phyloP scores from a whole-genome alignment of 2,113 vertebrate species.

The Dinomys branickii region DNA sequence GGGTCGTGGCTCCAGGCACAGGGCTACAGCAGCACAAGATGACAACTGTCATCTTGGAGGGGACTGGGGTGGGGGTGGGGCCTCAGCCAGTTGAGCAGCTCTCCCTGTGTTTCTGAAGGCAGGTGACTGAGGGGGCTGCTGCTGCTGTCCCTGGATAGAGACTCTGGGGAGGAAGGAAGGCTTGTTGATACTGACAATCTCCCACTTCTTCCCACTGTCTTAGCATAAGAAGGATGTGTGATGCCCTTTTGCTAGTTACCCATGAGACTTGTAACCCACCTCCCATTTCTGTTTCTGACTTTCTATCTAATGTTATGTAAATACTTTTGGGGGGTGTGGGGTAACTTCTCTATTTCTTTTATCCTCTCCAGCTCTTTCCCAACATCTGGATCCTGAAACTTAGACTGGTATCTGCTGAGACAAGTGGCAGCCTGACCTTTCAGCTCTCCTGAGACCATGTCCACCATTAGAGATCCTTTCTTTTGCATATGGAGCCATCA shows the following conservation, averaged over 20 bases:
- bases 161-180: background rate
- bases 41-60: background rate
- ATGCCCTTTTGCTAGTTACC: background rate
- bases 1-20: background rate
- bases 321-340: background rate
- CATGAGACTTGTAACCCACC: background rate
- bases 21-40: background rate
- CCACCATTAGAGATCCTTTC: background rate
- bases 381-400: background rate
- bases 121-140: fast-evolving
- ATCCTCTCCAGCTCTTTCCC: background rate
- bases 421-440: background rate
- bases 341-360: background rate
- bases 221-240: background rate
- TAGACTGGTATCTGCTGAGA: background rate
- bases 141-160: background rate
- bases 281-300: background rate
- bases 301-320: background rate
- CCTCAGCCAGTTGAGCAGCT: fast-evolving
- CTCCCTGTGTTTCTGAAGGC: background rate
- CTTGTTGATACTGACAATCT: background rate
- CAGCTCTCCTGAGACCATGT: background rate
- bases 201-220: background rate
- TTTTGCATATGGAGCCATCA: background rate
- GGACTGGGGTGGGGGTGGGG: background rate